Evolutionary conservation across 2,888 invertebrate genomes (phyloP).

Genomic region (Myopa tessellatipennis): DNA sequence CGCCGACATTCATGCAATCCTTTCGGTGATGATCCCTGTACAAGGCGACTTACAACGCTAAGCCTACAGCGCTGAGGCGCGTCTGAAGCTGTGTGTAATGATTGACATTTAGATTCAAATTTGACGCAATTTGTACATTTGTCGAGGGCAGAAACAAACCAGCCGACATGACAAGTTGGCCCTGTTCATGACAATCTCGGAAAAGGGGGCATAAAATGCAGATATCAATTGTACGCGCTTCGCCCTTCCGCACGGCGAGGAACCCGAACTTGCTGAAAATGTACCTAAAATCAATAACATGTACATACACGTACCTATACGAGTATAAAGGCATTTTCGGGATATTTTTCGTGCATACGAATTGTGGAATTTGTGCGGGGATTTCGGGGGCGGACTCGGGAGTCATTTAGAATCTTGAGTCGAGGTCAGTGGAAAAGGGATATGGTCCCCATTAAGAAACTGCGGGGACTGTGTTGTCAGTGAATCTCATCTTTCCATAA

Average conservation of each 20-base stretch:
- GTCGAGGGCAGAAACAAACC: not conserved
- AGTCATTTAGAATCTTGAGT: not conserved
- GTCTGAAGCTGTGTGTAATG: slow-evolving; percentile 31
- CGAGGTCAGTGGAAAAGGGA: not conserved
- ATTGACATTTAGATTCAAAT: slow-evolving; percentile 43
- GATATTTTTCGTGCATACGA: not conserved
- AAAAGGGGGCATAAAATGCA: slow-evolving; percentile 6
- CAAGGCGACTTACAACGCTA: slow-evolving; percentile 31
- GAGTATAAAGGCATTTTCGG: not conserved
- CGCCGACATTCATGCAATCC: slow-evolving; percentile 15
- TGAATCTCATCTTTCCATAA: not conserved
- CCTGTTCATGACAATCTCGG: not conserved
- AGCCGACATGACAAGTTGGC: not conserved
- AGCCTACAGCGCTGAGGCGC: slow-evolving; percentile 21
- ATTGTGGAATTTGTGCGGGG: not conserved
- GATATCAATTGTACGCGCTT: not conserved
- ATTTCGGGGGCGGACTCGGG: not conserved
- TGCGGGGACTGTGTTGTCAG: not conserved
- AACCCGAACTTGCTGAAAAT: not conserved
- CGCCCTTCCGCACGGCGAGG: not conserved
- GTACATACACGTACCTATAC: not conserved
- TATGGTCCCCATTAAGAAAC: not conserved
- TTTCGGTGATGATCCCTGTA: slow-evolving; percentile 19
- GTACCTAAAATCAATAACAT: not conserved
- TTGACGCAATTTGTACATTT: slow-evolving; percentile 38